Base-by-base conservation (phyloP, 2,797 vertebrate species). In the Sebastes melanostomus region DNA sequence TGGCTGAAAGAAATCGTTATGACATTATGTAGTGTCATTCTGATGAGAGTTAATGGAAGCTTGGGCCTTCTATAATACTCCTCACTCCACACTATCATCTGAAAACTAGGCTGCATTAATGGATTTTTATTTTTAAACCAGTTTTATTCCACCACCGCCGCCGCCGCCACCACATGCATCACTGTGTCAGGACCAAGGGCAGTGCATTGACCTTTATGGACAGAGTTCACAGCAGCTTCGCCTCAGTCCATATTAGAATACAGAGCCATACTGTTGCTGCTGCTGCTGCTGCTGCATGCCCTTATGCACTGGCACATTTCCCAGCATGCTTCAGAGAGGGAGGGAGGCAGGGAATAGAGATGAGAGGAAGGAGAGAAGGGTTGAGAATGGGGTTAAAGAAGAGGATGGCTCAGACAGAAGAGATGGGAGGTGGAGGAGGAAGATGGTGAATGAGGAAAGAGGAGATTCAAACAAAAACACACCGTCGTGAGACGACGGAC, bases 281-380 rank as follows among this genome's bases (percentile, higher is more conserved):
- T n/a, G 74, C 75, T 58, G 5, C 38, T 61, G 75, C 82, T 78
- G 16, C 42, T 52, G 77, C 78, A 72, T 82, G 85, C 75, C 80
- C 87, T 78, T 50, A 29, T 80, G 86, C 76, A 65, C 88, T 79
- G 89, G 88, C 84, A 86, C 88, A 79, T 81, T 90, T 89, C 87
- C 87, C 91, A 91, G 89, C 89, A 91, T 91, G 90, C 88, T 66
- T 85, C 87, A 87, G 72, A 72, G 84, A 34, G 52, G 25, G 67
- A 54, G 29, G 25, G 50, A 11, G 36, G 11, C 22, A 32, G 29
- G 18, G 70, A 25, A 25, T 3, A 7, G 60, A 58, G 66, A 75
- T 30, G 74, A 75, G 54, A 79, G 65, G 73, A 60, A 42, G 67
- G 8, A 56, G 74, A 34, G 52, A 50, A n/a, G 62, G 63, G 70